Evolutionary conservation across 2,797 vertebrate species (phyloP), one percentile per base, ranked within the genome.

Genomic region (Loris lydekkerianus): DNA sequence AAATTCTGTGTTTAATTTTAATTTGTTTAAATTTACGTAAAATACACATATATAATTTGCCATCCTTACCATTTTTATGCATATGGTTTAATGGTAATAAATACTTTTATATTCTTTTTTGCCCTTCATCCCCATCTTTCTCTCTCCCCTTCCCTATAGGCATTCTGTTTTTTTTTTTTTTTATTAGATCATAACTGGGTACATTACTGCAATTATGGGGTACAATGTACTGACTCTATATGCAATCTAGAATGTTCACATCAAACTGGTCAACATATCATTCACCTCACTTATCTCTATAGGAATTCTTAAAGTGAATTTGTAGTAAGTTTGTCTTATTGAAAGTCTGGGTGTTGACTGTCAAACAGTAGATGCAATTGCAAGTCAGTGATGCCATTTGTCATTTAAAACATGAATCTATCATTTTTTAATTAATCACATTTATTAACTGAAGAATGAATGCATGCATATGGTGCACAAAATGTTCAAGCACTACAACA

Each of bases 371-470:
- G 37, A 70, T 11, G 92, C 20, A 61, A 70, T 49, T 94, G 23
- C 18, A 84, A 65, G 56, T 89, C 49, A 89, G 21, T 5, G 78
- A 86, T 93, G 2, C 34, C 78, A 34, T 94, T 82, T 60, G 34
- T 86, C n/a, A 91, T 65, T 95, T 94, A 17, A 90, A 53, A 78
- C 4, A 63, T 37, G n/a, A 77, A 67, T 85, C 37, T 63, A 70
- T 80, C n/a, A 69, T 2, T 29, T 77, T 81, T 43, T 27, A 88
- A 67, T n/a, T 67, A 37, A 83, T 69, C 72, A 23, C 10, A 58
- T 87, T 46, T 86, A 56, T 86, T 49, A 92, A 40, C 13, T 63
- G 27, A 78, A 81, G 94, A 93, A 77, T 72, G 25, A 92, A 91
- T 82, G 1, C 2, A 6, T 76, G 49, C 65, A 49, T 78, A 78